These are phyloP conservation scores for Dasyornis broadbenti DNA, from an alignment of 2,113 vertebrate species.

Conservation along the genomic window DNA sequence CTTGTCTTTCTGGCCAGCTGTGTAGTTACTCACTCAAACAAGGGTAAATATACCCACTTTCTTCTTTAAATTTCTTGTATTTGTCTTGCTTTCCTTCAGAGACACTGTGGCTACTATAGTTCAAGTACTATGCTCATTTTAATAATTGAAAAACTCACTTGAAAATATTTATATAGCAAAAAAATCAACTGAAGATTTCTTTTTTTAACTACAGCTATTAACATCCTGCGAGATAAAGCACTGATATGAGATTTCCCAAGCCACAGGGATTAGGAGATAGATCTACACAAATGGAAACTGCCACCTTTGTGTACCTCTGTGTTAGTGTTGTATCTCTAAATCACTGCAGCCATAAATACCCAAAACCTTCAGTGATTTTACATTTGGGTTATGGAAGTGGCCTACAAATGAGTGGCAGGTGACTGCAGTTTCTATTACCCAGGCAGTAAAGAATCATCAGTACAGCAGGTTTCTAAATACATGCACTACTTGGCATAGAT, in stretches of 20 bases:
- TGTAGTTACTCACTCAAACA: background rate
- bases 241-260: background rate
- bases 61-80: background rate
- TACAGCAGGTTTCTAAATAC: background rate
- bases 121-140: background rate
- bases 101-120: background rate
- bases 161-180: background rate
- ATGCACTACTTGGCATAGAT: background rate
- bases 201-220: background rate
- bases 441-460: background rate
- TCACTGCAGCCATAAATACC: background rate
- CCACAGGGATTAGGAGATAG: background rate
- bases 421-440: background rate
- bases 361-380: background rate
- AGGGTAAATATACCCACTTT: background rate
- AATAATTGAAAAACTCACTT: background rate
- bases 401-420: background rate
- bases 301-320: background rate
- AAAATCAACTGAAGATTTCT: background rate
- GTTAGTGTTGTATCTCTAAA: background rate
- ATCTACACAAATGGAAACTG: background rate
- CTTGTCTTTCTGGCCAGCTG: background rate
- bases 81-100: background rate
- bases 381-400: background rate
- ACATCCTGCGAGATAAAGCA: background rate